These are phyloP conservation scores for Gobius niger DNA, from an alignment of 2,113 vertebrate genomes.

Conservation along the genomic window DNA sequence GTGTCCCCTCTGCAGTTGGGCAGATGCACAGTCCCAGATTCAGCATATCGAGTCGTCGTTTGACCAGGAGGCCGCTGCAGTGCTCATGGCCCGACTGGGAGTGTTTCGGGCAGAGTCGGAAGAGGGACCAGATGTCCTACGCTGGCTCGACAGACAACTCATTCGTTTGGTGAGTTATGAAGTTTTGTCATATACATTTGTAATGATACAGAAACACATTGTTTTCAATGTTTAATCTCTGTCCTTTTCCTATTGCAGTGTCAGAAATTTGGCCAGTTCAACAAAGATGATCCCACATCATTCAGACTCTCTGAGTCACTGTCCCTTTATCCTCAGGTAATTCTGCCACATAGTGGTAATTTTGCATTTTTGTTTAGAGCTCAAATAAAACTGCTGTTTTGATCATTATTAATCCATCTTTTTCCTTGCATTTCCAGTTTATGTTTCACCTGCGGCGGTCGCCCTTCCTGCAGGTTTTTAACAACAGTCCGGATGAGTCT, in stretches of 20 bases:
- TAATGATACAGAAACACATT: background rate
- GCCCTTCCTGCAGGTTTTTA: conserved; percentile 97
- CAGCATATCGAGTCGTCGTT: conserved; percentile 95
- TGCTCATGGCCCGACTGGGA: conserved; percentile 93
- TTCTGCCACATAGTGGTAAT: conserved; percentile 8
- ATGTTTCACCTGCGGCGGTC: conserved; percentile 98
- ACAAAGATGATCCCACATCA: conserved; percentile 92
- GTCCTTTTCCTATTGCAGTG: conserved; percentile 79
- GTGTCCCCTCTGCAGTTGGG: conserved; percentile 81
- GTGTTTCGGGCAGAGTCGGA: conserved; percentile 94
- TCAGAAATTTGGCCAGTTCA: conserved; percentile 98
- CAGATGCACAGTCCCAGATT: conserved; percentile 93
- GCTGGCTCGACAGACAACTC: conserved; percentile 97
- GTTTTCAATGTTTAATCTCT: conserved; percentile 12
- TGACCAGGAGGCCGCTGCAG: conserved; percentile 93
- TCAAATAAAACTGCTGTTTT: background rate
- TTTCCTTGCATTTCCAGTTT: conserved; percentile 75
- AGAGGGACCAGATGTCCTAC: conserved; percentile 93
- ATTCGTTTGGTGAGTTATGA: conserved; percentile 87
- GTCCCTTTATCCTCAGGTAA: conserved; percentile 97
- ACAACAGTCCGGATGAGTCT: conserved; percentile 96
- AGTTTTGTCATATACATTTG: background rate
- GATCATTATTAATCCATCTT: background rate
- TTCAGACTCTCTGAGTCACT: conserved; percentile 94
- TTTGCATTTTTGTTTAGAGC: background rate